Base-by-base conservation (phyloP, 1,140 invertebrate genomes). In the Acromyrmex echinatior region DNA sequence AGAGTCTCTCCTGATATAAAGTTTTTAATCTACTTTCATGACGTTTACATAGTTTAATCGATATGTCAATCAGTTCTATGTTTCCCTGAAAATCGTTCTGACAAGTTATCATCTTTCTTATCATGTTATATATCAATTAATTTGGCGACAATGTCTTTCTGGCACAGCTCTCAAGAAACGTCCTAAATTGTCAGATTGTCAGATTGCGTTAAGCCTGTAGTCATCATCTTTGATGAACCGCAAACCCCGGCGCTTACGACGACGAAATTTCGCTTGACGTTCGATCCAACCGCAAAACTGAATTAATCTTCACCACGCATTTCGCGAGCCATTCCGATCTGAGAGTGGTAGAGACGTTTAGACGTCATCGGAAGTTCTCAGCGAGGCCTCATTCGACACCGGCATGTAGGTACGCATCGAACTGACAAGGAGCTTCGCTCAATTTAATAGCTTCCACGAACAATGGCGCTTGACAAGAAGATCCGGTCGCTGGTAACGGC, bases 161-260 rank as follows among this genome's bases (percentile, higher is more conserved):
- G 80, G 80, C 68, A 53, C 45, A 58, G 65, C n/a, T 70, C 51
- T 51, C 78, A 14, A 14, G n/a, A 31, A 70, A 39, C 70, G 58
- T 62, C 70, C 80, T 12, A 58, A 76, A 62, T 25, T 25, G 25
- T 84, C 80, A 62, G 39, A 39, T 71, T 82, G 80, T 82, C 70
- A 71, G 21, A 21, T 21, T 51, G 25, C 70, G 14, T 58, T 28
- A 49, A 63, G 18, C 45, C 25, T 56, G 56, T 84, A 56, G 31
- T 76, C 80, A 49, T 70, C 66, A 51, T 70, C 80, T 84, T 76
- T 76, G 80, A 84, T n/a, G 80, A 84, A 76, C 80, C 80, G 70
- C 80, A 84, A 62, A n/a, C n/a, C 14, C 10, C 18, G 49, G n/a
- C 16, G 77, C n/a, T 70, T 70, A 63, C 77, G 53, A 74, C 68